Base-by-base conservation (phyloP, 53 echinoderm and acorn worm species). In the Luidia sarsii region DNA sequence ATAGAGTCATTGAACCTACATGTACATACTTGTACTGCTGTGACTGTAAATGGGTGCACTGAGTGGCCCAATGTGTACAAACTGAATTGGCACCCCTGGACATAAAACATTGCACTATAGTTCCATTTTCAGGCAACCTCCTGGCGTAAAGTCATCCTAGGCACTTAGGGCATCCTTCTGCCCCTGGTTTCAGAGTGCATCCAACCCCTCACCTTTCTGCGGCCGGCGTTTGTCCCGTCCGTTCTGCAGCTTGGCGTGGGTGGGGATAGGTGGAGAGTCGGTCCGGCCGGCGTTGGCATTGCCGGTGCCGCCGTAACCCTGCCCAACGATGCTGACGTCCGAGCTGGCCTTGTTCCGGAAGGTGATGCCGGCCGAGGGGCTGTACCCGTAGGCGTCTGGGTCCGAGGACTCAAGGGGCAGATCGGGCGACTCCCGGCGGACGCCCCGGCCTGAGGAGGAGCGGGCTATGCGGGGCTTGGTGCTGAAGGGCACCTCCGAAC, bases 301-400 rank as follows among this genome's bases (percentile, higher is more conserved):
- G 21, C 61, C 57, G 3, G 84, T 59, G 32, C 72, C 88, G 6
- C 75, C 64, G 33, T 89, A 96, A 13, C 93, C 97, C 59, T 91
- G 88, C 3, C 97, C 97, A 11, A 96, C 80, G 59, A 96, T 87
- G 66, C 93, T 96, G 33, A 96, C 97, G 34, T 96, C 91, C 3
- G 97, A 90, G 6, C 85, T 93, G 14, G 83, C 39, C 46, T 93
- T 91, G 49, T 87, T 85, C 43, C 90, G 80, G 85, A 95, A 95
- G 15, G 92, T 92, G 23, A 92, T 90, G 1, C 92, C 95, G 4
- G 90, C 66, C 0, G 90, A 80, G 8, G 92, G 90, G 57, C 82
- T 95, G 72, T 89, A 95, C 38, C 90, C 90, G 20, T 84, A 88
- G n/a, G 75, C 30, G 29, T 65, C 51, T 4, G 83, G 82, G 39